Conservation (phyloP, 2,113 vertebrate genomes). For the Scomber scombrus region DNA sequence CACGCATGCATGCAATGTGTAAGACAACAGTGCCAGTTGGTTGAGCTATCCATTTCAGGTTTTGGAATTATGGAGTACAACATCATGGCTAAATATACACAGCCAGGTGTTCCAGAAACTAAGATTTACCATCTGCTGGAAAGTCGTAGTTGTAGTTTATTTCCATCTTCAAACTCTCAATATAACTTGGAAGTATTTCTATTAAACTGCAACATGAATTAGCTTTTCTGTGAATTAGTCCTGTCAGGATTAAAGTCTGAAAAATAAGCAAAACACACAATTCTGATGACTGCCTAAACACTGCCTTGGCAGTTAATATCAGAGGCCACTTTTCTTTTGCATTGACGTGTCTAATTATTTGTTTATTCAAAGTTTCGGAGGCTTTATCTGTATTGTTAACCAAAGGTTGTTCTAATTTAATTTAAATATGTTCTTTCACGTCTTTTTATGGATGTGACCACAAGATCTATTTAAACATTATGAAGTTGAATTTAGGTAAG, state of each 20-base stretch:
- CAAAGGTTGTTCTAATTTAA: too few relatives aligned
- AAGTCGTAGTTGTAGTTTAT: conserved; percentile 24
- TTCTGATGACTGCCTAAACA: neutral
- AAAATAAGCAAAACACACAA: neutral
- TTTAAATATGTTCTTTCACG: neutral
- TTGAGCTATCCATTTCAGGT: neutral
- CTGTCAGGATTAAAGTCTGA: neutral
- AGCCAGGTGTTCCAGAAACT: conserved; percentile 8
- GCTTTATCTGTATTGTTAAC: neutral
- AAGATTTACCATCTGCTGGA: conserved; percentile 1
- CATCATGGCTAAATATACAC: conserved; percentile 41
- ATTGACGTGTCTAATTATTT: neutral
- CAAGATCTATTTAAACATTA: conserved; percentile 50
- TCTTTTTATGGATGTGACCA: neutral
- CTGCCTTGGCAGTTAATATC: neutral
- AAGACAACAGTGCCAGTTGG: conserved; percentile 1
- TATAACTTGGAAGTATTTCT: neutral
- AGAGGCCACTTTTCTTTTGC: neutral
- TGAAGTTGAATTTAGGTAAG: conserved; percentile 3
- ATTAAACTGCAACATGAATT: neutral
- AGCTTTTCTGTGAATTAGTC: neutral
- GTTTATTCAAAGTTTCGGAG: neutral
- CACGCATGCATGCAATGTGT: conserved; percentile 29
- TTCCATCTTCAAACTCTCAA: conserved; percentile 7
- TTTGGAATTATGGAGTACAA: conserved; percentile 13